Percentiles rank a stretch among this genome's conserved stretches.
Conservation (phyloP, 2,888 invertebrate genomes). For the Lagria hirta region DNA sequence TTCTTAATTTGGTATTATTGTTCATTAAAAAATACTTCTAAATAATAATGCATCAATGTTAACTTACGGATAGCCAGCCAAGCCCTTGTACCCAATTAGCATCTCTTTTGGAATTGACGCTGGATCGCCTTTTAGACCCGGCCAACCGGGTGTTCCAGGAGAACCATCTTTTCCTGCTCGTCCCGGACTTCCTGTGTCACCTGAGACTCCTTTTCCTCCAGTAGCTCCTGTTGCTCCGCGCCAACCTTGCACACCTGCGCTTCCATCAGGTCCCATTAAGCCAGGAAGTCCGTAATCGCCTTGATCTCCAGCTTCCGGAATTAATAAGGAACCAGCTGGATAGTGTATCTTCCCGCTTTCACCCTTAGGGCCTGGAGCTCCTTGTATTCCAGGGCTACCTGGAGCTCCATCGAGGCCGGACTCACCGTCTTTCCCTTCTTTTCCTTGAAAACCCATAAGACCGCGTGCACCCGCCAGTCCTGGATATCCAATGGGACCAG, state of each 20-base stretch:
- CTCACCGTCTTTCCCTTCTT: constrained; percentile 49
- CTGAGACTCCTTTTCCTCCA: constrained; percentile 59
- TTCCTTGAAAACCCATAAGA: constrained; percentile 55
- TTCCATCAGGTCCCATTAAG: constrained; percentile 61
- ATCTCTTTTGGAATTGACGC: constrained; percentile 56
- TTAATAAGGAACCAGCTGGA: constrained; percentile 37
- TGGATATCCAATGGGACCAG: constrained; percentile 59
- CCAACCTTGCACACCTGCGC: constrained; percentile 28
- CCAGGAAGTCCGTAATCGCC: constrained; percentile 63
- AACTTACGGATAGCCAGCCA: constrained; percentile 50
- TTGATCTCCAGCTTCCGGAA: constrained; percentile 58
- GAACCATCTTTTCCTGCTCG: constrained; percentile 48
- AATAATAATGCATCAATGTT: constrained; percentile 1
- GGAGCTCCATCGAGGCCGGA: constrained; percentile 50
- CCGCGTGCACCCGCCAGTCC: constrained; percentile 62
- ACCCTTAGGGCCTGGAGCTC: constrained; percentile 50
- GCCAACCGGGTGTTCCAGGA: constrained; percentile 46
- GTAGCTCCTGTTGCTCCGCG: constrained; percentile 55
- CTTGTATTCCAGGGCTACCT: constrained; percentile 52
- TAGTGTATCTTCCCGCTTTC: constrained; percentile 36
- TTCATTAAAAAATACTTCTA: too few species aligned
- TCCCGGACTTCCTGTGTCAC: constrained; percentile 48
- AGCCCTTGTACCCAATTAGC: constrained; percentile 57
- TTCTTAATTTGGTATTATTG: neutral
- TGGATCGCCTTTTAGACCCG: constrained; percentile 61